Base-by-base conservation (phyloP, 1,140 invertebrate species). In the Yoshiicerus persimilis region DNA sequence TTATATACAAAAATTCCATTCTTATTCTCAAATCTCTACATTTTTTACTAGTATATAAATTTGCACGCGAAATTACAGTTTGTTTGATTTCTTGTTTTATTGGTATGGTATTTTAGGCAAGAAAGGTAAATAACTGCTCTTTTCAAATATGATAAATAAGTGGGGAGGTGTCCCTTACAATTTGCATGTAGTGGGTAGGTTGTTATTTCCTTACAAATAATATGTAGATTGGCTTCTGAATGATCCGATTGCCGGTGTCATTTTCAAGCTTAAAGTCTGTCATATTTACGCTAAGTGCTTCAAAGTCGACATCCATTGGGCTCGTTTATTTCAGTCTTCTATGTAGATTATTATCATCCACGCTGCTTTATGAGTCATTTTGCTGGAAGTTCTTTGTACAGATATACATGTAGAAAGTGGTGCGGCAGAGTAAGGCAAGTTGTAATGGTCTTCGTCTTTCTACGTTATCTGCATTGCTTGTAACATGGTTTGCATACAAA, bases 331-430 rank as follows among this genome's bases (percentile, higher is more conserved):
- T 23, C 75, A 80, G 75, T 36, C 75, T 80, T 80, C 75, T 36
- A 34, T 38, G 75, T 80, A 38, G 75, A 80, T 80, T 80, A 80
- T 80, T 80, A 80, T 80, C 75, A 80, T 80, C 34, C 75, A 80
- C 38, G 34, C 34, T 34, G 34, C 75, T 80, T 80, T 80, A 80
- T 80, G 75, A 80, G 75, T 36, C 75, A 80, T 36, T 80, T 80
- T n/a, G 30, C 32, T 80, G 16, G n/a, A 80, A 80, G 32, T 80
- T 80, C 75, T 80, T 80, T 80, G 75, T 38, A 38, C 32, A 34
- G 30, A 80, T 80, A 56, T 56, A n/a, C n/a, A 56, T 56, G 47
- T 56, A 56, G n/a, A n/a, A n/a, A 47, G 41, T 47, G 41, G 41
- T 47, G 41, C 4, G 41, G 47, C 47, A n/a, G 47, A n/a, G 47